Conservation (phyloP, 2,797 vertebrate species). For the Neostethus bicornis region DNA sequence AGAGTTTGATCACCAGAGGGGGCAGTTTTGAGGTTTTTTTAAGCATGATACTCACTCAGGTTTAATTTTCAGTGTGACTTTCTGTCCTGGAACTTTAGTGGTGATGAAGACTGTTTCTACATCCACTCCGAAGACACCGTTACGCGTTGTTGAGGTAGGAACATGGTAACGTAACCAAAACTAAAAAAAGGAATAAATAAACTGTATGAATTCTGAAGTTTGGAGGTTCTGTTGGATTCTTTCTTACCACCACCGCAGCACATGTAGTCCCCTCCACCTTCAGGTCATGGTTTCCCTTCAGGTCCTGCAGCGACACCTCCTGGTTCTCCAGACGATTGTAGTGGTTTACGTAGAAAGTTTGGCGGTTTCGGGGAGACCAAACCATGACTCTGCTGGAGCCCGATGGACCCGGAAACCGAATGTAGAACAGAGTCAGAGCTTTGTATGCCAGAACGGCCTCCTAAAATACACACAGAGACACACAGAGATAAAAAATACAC, state of each 20-base stretch:
- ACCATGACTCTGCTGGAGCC: slow-evolving; percentile 77
- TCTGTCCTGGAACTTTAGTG: neutral
- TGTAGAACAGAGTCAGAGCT: slow-evolving; percentile 84
- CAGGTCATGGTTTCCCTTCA: slow-evolving; percentile 71
- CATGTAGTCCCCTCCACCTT: slow-evolving; percentile 76
- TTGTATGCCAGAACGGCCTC: slow-evolving; percentile 86
- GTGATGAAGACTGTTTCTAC: slow-evolving; percentile 16
- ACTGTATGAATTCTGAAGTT: too few species aligned
- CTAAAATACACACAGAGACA: slow-evolving; percentile 38
- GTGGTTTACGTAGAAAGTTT: slow-evolving; percentile 72
- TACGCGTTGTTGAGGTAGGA: slow-evolving; percentile 36
- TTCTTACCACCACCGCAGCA: slow-evolving; percentile 80
- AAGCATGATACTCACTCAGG: slow-evolving; percentile 20
- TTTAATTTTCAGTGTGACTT: slow-evolving; percentile 35
- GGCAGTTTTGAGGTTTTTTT: too few species aligned
- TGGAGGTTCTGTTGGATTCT: too few species aligned
- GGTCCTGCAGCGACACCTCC: slow-evolving; percentile 65
- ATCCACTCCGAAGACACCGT: slow-evolving; percentile 36
- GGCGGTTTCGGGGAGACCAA: slow-evolving; percentile 61
- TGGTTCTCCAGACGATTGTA: slow-evolving; percentile 84
- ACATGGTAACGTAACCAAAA: slow-evolving; percentile 72
- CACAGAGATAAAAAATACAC: neutral
- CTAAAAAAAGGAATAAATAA: slow-evolving; percentile 39
- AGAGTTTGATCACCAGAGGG: too few species aligned
- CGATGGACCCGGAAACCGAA: slow-evolving; percentile 68